Evolutionary conservation across 2,797 vertebrate genomes (phyloP).

Genomic region (Propithecus deckenii): DNA sequence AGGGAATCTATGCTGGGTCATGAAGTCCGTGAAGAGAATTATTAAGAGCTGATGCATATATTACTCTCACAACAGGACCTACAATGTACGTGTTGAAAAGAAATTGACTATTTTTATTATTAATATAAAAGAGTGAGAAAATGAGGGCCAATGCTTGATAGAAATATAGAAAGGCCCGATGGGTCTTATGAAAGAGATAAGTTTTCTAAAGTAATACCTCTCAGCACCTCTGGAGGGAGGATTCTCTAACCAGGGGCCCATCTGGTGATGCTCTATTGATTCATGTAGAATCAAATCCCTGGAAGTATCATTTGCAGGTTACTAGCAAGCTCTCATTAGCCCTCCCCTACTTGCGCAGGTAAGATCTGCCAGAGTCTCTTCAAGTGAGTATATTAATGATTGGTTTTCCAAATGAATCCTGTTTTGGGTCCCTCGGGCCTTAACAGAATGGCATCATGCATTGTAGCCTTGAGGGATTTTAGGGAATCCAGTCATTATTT

Average conservation of each 20-base stretch:
- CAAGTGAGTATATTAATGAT: neutral
- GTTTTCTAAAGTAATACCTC: neutral
- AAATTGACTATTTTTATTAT: neutral
- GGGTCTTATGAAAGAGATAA: neutral
- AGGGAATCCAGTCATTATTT: neutral
- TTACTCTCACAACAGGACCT: neutral
- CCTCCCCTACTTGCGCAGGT: neutral
- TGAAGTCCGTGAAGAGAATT: neutral
- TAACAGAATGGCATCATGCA: neutral
- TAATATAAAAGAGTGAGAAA: neutral
- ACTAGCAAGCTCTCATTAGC: neutral
- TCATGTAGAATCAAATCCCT: neutral
- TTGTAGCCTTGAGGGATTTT: neutral
- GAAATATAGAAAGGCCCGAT: neutral
- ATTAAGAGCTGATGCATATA: rapidly evolving
- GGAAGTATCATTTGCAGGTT: neutral
- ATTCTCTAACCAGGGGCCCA: neutral
- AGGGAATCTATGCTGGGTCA: neutral
- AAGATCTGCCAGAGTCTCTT: neutral
- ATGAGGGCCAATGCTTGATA: neutral
- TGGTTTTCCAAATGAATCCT: neutral
- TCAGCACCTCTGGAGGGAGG: neutral
- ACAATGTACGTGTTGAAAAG: neutral
- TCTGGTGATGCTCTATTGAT: neutral
- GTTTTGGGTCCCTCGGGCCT: neutral